Base-by-base conservation (phyloP, 2,888 invertebrate genomes). In the Oxyteleia sp. region DNA sequence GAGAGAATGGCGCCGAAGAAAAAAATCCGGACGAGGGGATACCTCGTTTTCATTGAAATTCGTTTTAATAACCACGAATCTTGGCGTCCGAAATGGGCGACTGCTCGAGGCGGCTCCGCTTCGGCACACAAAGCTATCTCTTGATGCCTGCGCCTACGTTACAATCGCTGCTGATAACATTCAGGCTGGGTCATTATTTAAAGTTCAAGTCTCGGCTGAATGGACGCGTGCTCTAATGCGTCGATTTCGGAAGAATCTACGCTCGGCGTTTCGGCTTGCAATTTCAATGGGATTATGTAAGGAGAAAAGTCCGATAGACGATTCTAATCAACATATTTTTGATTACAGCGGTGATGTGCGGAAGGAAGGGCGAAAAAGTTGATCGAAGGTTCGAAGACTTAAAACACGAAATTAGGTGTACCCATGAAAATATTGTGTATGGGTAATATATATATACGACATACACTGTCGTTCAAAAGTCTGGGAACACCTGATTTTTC, bases 91-190 rank as follows among this genome's bases (percentile, higher is more conserved):
- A 86, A 86, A 85, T 84, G 76, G 84, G 72, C 66, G 75, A 85
- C 59, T 47, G 61, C 61, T 57, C 69, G 45, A 63, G 53, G 66
- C 72, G 49, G 79, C 75, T 16, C 20, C 32, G 64, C 61, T 23
- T 18, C 13, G 45, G 16, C 45, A 43, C 76, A 84, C 85, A 85
- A 87, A 82, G 84, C 83, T 76, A 84, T 86, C 86, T 84, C 72
- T 61, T 61, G 74, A 69, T 66, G 82, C 68, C 71, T 23, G 71
- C 72, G 68, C 82, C 84, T 69, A 64, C 72, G 83, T 83, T 55
- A 83, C 84, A 86, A 82, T 84, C 83, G 68, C 74, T 51, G 75
- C 76, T 79, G 86, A 86, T 86, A 86, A 82, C 85, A 86, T 86
- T 86, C 82, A 84, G 55, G 35, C 53, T 32, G 74, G 71, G 64